phyloP scores from a whole-genome alignment of 2,113 vertebrate genomes.

The Lasiurus cinereus region DNA sequence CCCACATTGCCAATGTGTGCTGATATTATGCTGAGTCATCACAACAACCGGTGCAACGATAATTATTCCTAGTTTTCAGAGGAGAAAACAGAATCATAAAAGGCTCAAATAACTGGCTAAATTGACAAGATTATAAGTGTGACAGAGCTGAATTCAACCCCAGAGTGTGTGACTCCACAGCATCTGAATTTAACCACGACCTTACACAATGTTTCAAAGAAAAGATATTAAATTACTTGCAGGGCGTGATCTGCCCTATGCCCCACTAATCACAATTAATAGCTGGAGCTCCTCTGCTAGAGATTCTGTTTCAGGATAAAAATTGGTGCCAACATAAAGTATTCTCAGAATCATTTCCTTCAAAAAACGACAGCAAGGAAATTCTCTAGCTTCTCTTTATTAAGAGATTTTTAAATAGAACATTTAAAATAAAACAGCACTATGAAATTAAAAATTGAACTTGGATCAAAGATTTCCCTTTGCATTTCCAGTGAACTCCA shows the following conservation, averaged over 20 bases:
- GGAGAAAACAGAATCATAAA: constrained; percentile 12
- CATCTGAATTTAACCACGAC: background rate
- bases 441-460: background rate
- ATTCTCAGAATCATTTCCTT: constrained; percentile 23
- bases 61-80: background rate
- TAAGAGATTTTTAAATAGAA: constrained; percentile 1
- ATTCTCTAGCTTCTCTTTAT: constrained; percentile 35
- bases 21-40: constrained; percentile 57
- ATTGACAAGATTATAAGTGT: constrained; percentile 17
- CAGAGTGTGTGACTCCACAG: background rate
- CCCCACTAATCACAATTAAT: background rate
- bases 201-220: background rate
- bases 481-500: background rate
- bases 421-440: background rate
- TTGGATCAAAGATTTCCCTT: background rate
- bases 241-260: background rate
- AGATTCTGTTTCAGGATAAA: constrained; percentile 26
- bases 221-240: background rate
- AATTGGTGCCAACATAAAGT: background rate
- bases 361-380: background rate
- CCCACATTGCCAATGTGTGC: background rate
- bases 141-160: background rate
- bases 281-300: background rate
- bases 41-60: background rate
- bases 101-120: background rate